Evolutionary conservation across 1,140 invertebrate species (phyloP).

Genomic region (Condylostylus longicornis): DNA sequence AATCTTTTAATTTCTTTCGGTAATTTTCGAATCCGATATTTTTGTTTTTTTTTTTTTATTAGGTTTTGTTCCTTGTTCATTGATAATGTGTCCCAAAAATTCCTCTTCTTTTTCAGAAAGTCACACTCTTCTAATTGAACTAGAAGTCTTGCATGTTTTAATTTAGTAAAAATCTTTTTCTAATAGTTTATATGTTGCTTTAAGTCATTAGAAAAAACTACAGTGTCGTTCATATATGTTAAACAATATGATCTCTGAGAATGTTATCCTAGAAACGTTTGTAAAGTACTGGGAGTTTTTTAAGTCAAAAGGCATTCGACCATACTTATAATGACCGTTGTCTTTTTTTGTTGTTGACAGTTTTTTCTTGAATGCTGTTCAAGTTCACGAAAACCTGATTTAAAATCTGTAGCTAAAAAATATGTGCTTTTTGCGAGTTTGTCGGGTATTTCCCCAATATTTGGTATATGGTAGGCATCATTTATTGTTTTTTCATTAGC

Average conservation of each 20-base stretch:
- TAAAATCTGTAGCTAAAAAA: slow-evolving; percentile 34
- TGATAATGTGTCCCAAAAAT: slow-evolving; percentile 11
- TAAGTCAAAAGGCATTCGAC: slow-evolving; percentile 28
- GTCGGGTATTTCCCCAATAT: too few relatives aligned
- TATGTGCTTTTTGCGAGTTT: slow-evolving; percentile 21
- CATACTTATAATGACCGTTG: slow-evolving; percentile 29
- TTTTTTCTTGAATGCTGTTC: slow-evolving; percentile 17
- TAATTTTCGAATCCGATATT: too few relatives aligned
- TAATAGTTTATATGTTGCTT: slow-evolving; percentile 19
- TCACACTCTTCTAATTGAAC: slow-evolving; percentile 8
- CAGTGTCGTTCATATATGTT: background rate
- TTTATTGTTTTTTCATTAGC: too few relatives aligned
- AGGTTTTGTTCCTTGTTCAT: slow-evolving; percentile 9
- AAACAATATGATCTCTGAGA: background rate
- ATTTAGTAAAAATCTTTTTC: slow-evolving; percentile 4
- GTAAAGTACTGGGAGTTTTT: slow-evolving; percentile 32
- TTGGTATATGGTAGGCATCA: too few relatives aligned
- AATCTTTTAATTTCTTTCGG: slow-evolving; percentile 5
- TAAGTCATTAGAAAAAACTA: too few relatives aligned
- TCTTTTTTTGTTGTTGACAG: slow-evolving; percentile 28
- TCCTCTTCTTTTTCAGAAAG: slow-evolving; percentile 9
- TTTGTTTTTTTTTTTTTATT: slow-evolving; percentile 11
- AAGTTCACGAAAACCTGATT: slow-evolving; percentile 35
- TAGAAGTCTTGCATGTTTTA: slow-evolving; percentile 6
- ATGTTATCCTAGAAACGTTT: slow-evolving; percentile 31